These are phyloP conservation scores for Iphiclides podalirius DNA, from an alignment of 2,888 invertebrate genomes.

Conservation along the genomic window DNA sequence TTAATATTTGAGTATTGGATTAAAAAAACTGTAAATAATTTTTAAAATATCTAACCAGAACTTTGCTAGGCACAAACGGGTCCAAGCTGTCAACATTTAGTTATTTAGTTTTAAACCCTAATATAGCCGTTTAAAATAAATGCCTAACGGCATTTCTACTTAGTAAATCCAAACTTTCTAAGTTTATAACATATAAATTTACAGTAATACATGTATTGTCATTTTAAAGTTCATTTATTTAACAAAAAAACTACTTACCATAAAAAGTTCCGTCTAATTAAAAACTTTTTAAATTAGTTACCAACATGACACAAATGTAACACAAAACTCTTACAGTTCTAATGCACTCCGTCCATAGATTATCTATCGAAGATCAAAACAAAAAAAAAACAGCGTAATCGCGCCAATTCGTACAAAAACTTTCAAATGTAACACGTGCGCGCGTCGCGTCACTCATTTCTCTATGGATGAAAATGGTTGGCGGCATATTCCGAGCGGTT, in stretches of 20 bases:
- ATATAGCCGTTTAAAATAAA: too few species aligned
- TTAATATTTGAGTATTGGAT: too few species aligned
- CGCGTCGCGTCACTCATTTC: slow-evolving; percentile 51
- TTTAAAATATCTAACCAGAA: too few species aligned
- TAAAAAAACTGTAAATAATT: too few species aligned
- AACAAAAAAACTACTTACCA: background rate
- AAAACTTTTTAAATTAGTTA: background rate
- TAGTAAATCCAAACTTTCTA: background rate
- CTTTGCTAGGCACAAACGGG: too few species aligned
- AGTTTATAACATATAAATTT: background rate
- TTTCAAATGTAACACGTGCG: slow-evolving; percentile 50
- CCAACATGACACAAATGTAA: background rate
- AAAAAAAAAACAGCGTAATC: slow-evolving; percentile 34
- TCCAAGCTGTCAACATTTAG: too few species aligned
- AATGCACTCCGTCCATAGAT: slow-evolving; percentile 1
- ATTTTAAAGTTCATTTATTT: background rate
- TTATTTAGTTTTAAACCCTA: too few species aligned
- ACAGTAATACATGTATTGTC: background rate
- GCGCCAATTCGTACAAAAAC: slow-evolving; percentile 36
- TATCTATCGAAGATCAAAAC: background rate
- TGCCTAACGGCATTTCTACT: too few species aligned
- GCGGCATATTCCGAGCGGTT: slow-evolving; percentile 38
- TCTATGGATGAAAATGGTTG: slow-evolving; percentile 62
- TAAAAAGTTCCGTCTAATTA: background rate
- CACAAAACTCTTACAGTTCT: slow-evolving; percentile 5